These are phyloP conservation scores for Drosophila longiperda DNA, from an alignment of 2,888 invertebrate genomes.

Conservation along the genomic window DNA sequence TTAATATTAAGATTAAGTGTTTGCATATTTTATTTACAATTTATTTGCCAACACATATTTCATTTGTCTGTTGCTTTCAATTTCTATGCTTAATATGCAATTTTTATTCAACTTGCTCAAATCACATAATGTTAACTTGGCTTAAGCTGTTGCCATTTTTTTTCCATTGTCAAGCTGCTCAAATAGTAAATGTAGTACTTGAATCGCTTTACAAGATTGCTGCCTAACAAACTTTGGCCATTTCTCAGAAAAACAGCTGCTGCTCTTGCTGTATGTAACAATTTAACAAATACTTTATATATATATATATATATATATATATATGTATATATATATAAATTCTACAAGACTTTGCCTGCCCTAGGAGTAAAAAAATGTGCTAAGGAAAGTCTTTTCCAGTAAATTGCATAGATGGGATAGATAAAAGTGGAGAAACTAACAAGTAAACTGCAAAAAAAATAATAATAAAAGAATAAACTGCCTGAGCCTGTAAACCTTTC, in stretches of 20 bases:
- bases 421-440: not conserved
- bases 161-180: not conserved
- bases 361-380: not conserved
- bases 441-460: not conserved
- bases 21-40: not conserved
- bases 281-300: not conserved
- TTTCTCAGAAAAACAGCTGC: slow-evolving; percentile 5
- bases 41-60: not conserved
- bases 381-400: not conserved
- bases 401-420: not conserved
- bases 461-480: no score
- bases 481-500: no score
- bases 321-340: not conserved
- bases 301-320: not conserved
- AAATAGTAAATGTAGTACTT: slow-evolving; percentile 4
- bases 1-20: not conserved
- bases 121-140: not conserved
- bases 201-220: not conserved
- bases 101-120: not conserved
- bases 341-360: not conserved
- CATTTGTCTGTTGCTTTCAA: not conserved
- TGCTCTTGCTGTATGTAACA: not conserved
- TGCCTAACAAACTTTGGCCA: not conserved
- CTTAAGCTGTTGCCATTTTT: not conserved
- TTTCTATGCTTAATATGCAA: not conserved